phyloP scores from a whole-genome alignment of 2,888 invertebrate genomes.

The Brachypalpus laphriformis region DNA sequence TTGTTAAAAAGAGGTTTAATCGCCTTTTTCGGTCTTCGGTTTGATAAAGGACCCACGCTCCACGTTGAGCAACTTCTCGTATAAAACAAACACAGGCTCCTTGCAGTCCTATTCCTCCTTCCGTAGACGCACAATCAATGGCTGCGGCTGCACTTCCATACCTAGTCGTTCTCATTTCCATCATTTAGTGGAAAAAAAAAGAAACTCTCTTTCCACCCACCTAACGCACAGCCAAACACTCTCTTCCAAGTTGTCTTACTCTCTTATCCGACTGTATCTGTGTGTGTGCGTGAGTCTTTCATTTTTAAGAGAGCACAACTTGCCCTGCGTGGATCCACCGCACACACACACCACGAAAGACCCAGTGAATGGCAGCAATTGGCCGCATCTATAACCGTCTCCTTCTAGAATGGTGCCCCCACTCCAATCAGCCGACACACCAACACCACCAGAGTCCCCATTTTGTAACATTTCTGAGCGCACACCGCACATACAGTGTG shows the following conservation, averaged over 20 bases:
- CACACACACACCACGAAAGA: background rate
- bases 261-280: background rate
- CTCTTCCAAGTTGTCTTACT: background rate
- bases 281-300: background rate
- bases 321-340: background rate
- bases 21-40: no score
- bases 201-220: no score
- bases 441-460: slow-evolving; percentile 53
- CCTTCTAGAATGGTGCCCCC: slow-evolving; percentile 29
- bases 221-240: no score
- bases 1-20: no score
- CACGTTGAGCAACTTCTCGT: no score
- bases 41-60: no score
- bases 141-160: no score
- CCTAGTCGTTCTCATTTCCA: no score
- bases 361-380: slow-evolving; percentile 13
- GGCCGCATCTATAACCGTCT: slow-evolving; percentile 44
- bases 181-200: no score
- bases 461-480: slow-evolving; percentile 50
- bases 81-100: no score
- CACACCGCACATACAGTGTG: slow-evolving; percentile 46
- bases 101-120: no score
- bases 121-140: no score
- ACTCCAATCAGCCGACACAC: background rate
- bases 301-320: background rate